Conservation (phyloP, 2,113 vertebrate species). For the Oophaga pumilio region DNA sequence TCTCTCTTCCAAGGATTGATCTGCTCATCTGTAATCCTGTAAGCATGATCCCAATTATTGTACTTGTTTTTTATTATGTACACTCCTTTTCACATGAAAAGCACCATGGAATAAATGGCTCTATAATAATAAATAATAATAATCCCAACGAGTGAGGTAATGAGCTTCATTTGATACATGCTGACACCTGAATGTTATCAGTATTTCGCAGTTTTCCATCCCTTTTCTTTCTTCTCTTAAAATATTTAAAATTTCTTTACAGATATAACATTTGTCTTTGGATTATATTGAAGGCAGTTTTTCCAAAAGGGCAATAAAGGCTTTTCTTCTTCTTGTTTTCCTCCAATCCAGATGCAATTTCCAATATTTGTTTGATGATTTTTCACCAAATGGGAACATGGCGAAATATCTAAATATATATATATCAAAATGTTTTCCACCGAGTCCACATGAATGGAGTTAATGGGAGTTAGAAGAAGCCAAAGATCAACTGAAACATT, state of each 20-base stretch:
- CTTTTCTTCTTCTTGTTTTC: neutral
- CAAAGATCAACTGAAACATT: constrained; percentile 45
- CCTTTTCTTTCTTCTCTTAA: neutral
- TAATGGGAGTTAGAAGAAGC: constrained; percentile 38
- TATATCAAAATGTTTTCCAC: neutral
- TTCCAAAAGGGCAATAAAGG: neutral
- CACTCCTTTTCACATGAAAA: no score
- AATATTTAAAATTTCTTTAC: neutral
- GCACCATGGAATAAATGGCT: no score
- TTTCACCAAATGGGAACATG: neutral
- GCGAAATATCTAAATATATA: neutral
- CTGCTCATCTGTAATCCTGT: no score
- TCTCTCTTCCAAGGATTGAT: no score
- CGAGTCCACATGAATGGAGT: constrained; percentile 22
- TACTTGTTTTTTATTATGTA: no score
- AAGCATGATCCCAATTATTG: no score
- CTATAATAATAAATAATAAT: no score
- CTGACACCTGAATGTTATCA: no score
- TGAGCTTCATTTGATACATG: no score
- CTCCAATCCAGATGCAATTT: neutral
- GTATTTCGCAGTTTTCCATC: no score
- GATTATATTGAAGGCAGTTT: constrained; percentile 11
- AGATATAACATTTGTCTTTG: neutral
- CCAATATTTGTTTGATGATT: constrained; percentile 29
- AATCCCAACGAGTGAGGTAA: no score